phyloP scores from a whole-genome alignment of 2,888 invertebrate species.

The Megastigmus dorsalis region DNA sequence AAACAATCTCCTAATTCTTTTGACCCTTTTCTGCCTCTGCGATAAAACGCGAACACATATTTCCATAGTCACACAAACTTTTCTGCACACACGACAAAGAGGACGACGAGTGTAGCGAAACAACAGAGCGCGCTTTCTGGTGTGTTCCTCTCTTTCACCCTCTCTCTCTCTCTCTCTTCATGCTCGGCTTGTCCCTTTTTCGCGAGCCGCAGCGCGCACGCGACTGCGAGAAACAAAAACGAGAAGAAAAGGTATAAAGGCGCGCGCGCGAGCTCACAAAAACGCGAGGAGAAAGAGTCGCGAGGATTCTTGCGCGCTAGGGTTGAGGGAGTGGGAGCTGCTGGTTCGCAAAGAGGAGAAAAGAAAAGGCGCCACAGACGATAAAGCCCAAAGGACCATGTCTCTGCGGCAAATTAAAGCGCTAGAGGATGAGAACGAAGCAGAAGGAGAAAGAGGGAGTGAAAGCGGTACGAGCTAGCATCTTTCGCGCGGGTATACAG shows the following conservation, averaged over 20 bases:
- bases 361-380: constrained; percentile 59
- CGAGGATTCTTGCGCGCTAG: too few species aligned
- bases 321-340: too few species aligned
- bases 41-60: too few species aligned
- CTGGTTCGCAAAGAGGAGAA: constrained; percentile 38
- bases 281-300: background rate
- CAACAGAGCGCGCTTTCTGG: constrained; percentile 5
- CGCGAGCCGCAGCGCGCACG: constrained; percentile 14
- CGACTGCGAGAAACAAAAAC: background rate
- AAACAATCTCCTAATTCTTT: too few species aligned
- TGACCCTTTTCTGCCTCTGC: too few species aligned
- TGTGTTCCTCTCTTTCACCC: too few species aligned
- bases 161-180: constrained; percentile 32
- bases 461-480: constrained; percentile 35
- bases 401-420: constrained; percentile 65
- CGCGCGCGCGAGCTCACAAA: background rate
- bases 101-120: background rate
- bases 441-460: constrained; percentile 18
- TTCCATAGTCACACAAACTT: too few species aligned
- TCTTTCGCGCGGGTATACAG: too few species aligned
- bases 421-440: constrained; percentile 58
- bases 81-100: too few species aligned
- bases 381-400: constrained; percentile 65
- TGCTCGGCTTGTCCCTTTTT: constrained; percentile 54
- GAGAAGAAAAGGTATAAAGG: constrained; percentile 1